Conservation (phyloP, 2,113 vertebrate genomes). For the Micronycteris hirsuta region DNA sequence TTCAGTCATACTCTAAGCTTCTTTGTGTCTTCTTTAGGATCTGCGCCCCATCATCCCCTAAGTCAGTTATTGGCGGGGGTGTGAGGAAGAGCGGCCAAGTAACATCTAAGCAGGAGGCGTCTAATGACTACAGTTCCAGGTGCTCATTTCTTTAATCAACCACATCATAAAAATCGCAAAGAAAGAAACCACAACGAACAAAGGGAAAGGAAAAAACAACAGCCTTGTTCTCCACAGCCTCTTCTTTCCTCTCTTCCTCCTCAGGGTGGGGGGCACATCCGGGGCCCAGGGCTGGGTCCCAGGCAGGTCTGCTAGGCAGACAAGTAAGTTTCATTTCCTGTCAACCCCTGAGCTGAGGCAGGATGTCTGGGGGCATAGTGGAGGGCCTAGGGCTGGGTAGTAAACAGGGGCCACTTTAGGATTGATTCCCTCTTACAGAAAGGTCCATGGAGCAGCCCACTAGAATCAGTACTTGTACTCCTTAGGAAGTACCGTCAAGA, state of each 20-base stretch:
- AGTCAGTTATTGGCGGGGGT: slow-evolving; percentile 29
- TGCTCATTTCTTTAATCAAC: slow-evolving; percentile 69
- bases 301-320: slow-evolving; percentile 35
- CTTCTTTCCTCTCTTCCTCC: slow-evolving; percentile 54
- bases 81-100: slow-evolving; percentile 22
- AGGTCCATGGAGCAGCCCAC: background rate
- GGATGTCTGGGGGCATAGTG: slow-evolving; percentile 30
- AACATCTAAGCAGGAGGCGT: slow-evolving; percentile 10
- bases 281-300: slow-evolving; percentile 43
- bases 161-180: slow-evolving; percentile 73
- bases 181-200: slow-evolving; percentile 73
- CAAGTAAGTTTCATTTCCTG: slow-evolving; percentile 72
- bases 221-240: slow-evolving; percentile 50
- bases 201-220: slow-evolving; percentile 77
- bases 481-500: background rate
- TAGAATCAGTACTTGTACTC: background rate
- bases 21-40: slow-evolving; percentile 23
- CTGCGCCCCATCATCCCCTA: background rate
- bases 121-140: slow-evolving; percentile 58
- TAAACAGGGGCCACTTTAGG: background rate
- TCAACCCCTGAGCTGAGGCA: slow-evolving; percentile 39
- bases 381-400: background rate
- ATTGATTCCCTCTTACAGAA: background rate
- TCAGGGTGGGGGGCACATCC: slow-evolving; percentile 57
- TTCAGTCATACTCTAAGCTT: background rate